Conservation (phyloP, 2,113 vertebrate genomes). For the Python bivittatus region DNA sequence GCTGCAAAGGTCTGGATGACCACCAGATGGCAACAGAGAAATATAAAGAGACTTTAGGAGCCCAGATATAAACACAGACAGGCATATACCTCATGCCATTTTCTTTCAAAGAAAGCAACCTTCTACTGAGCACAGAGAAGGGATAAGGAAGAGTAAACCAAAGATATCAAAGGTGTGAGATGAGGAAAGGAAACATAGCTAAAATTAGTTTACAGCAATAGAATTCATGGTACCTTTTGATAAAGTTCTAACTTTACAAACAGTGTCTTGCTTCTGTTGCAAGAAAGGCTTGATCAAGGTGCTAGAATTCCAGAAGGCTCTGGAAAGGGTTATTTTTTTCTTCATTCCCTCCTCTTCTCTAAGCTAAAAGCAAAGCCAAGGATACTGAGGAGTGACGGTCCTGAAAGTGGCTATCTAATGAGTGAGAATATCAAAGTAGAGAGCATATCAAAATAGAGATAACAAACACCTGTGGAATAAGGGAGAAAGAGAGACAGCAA, state of each 20-base stretch:
- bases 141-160: background rate
- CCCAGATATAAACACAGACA: background rate
- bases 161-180: background rate
- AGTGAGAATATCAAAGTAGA: background rate
- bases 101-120: background rate
- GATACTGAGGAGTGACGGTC: too few species aligned
- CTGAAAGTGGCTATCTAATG: background rate
- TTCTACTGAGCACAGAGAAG: background rate
- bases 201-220: background rate
- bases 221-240: background rate
- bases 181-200: background rate
- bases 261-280: background rate
- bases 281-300: background rate
- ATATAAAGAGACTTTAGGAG: background rate
- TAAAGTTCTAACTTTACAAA: background rate
- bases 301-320: background rate
- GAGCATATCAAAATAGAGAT: background rate
- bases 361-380: background rate
- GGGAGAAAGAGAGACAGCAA: background rate
- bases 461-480: background rate
- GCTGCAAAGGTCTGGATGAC: background rate
- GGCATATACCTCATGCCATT: background rate
- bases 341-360: background rate
- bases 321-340: background rate
- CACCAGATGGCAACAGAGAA: background rate